Percentiles rank a stretch among this genome's conserved stretches.
These are phyloP conservation scores for Bujurquina vittata DNA, from an alignment of 2,113 vertebrate genomes.

Conservation along the genomic window DNA sequence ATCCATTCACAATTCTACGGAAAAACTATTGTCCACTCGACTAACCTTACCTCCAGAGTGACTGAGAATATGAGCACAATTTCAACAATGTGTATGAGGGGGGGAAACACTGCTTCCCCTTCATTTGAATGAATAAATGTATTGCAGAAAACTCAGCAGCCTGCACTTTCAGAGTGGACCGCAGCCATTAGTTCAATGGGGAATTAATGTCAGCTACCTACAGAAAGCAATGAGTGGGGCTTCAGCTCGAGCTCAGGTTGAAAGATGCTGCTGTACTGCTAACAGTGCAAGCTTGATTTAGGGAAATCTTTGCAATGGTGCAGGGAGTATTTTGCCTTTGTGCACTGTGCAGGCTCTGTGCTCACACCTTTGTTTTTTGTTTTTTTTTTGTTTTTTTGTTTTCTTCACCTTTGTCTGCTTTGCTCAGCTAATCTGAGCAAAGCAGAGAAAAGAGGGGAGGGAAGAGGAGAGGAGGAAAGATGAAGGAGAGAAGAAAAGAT, in stretches of 20 bases:
- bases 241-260: constrained; percentile 29
- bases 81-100: constrained; percentile 11
- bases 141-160: constrained; percentile 47
- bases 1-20: constrained; percentile 27
- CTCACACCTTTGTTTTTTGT: neutral
- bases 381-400: neutral
- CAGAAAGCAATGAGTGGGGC: constrained; percentile 30
- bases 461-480: neutral
- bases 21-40: neutral
- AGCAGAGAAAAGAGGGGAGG: constrained; percentile 6
- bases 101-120: constrained; percentile 5
- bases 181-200: constrained; percentile 59
- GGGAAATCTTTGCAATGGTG: constrained; percentile 12
- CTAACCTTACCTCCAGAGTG: constrained; percentile 19
- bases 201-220: constrained; percentile 53
- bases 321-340: neutral
- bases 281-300: constrained; percentile 16
- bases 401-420: constrained; percentile 33
- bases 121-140: constrained; percentile 55
- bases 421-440: constrained; percentile 38
- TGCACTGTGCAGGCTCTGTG: neutral
- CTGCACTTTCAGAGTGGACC: constrained; percentile 27
- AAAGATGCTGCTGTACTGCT: constrained; percentile 29
- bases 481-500: neutral
- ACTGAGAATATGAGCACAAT: constrained; percentile 32